Base-by-base conservation (phyloP, 2,113 vertebrate genomes). In the Pholis gunnellus region DNA sequence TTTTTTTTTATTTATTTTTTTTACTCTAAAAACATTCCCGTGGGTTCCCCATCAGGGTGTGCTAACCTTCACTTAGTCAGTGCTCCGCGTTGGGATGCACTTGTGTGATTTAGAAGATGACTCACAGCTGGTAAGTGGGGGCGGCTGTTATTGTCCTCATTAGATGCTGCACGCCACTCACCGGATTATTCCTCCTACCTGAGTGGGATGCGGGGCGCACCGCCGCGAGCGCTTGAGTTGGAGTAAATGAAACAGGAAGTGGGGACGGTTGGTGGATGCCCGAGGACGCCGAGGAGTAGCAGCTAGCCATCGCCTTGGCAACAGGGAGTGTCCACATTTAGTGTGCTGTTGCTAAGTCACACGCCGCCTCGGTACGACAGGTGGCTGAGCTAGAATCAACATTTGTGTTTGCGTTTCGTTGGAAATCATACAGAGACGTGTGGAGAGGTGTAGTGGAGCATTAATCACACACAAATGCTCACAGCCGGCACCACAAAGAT, bases 91-190 rank as follows among this genome's bases (percentile, higher is more conserved):
- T 36, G 75, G 88, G 91, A 93, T 83, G 92, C 91, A 92, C 80
- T 87, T 94, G 83, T 87, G 78, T 54, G 88, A 66, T 76, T 84
- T 84, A 85, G 88, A 79, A 34, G 88, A 94, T 91, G 93, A 95
- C 88, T 95, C 94, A 83, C 87, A 92, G 83, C 84, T n/a, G 87
- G 89, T 92, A 78, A 89, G 91, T 89, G 82, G 81, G 68, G 89
- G 86, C 57, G 73, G 83, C 77, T 79, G 69, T 72, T 70, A 57
- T 59, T 72, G 68, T 79, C 66, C 84, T 90, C 83, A 77, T 91
- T 86, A 90, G 78, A 68, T 64, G 60, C 63, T 38, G 78, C 34
- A 31, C 70, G 87, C 36, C 81, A 61, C 78, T 88, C 75, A 40
- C 75, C 57, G 73, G 44, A 81, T 82, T 59, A 48, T 66, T 72